Conservation (phyloP, 2,113 vertebrate genomes). For the Platichthys flesus region DNA sequence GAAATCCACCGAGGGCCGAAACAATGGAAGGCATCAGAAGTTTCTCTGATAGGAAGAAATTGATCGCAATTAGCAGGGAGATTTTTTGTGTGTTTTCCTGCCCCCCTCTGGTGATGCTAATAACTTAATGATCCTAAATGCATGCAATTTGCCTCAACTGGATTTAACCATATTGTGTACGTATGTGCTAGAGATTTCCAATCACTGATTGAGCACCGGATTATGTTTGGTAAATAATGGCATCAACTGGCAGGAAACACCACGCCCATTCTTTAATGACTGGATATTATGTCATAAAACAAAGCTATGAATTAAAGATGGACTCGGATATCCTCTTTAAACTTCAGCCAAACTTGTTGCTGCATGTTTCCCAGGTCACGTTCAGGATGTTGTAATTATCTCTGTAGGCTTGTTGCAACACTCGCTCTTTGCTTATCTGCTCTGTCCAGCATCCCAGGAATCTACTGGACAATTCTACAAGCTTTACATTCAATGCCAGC, state of each 20-base stretch:
- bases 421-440: neutral
- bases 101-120: conserved; percentile 81
- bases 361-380: neutral
- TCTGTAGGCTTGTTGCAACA: neutral
- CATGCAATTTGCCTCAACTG: conserved; percentile 78
- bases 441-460: neutral
- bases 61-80: conserved; percentile 76
- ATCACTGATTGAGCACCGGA: conserved; percentile 60
- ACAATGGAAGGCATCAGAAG: conserved; percentile 62
- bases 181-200: conserved; percentile 74
- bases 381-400: no score
- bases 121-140: conserved; percentile 79
- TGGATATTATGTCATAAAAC: conserved; percentile 33
- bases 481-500: neutral
- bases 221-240: conserved; percentile 57
- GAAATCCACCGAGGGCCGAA: conserved; percentile 48
- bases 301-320: neutral
- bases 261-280: conserved; percentile 24
- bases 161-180: conserved; percentile 70
- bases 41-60: conserved; percentile 73
- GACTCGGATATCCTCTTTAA: neutral
- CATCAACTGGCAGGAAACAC: conserved; percentile 40
- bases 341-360: conserved; percentile 11
- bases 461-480: neutral
- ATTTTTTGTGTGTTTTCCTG: conserved; percentile 74